Conservation (phyloP, 2,113 vertebrate genomes). For the Hemiscyllium ocellatum region DNA sequence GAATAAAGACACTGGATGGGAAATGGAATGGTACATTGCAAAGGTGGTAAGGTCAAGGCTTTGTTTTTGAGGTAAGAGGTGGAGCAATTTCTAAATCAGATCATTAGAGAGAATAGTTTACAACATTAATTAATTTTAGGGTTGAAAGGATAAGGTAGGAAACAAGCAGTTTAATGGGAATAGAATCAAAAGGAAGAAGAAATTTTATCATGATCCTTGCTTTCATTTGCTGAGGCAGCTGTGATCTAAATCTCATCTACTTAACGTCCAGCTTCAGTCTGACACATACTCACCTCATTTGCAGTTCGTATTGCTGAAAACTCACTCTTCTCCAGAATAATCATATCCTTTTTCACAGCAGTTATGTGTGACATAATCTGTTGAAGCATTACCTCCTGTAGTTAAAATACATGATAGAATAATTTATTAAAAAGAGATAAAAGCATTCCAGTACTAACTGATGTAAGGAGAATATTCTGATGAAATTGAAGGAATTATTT, state of each 20-base stretch:
- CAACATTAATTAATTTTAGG: too few species aligned
- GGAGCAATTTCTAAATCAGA: too few species aligned
- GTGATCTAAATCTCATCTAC: neutral
- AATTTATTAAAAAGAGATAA: neutral
- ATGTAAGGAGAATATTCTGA: neutral
- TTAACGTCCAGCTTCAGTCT: neutral
- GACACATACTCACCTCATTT: constrained; percentile 70
- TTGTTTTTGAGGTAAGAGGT: too few species aligned
- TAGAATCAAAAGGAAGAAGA: too few species aligned
- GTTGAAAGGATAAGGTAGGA: neutral
- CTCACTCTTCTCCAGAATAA: constrained; percentile 96
- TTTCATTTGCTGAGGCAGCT: neutral
- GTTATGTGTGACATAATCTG: constrained; percentile 87
- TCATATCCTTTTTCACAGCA: constrained; percentile 90
- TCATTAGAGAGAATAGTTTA: too few species aligned
- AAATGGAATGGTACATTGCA: too few species aligned
- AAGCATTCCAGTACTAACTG: neutral
- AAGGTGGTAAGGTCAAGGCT: too few species aligned
- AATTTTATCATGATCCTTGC: neutral
- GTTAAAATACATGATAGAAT: neutral
- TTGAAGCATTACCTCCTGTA: constrained; percentile 87
- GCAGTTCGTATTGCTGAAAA: constrained; percentile 82
- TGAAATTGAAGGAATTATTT: neutral
- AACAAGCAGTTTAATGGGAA: too few species aligned
- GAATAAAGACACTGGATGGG: too few species aligned